Evolutionary conservation across 2,113 vertebrate genomes (phyloP).

Genomic region (Sceloporus undulatus): DNA sequence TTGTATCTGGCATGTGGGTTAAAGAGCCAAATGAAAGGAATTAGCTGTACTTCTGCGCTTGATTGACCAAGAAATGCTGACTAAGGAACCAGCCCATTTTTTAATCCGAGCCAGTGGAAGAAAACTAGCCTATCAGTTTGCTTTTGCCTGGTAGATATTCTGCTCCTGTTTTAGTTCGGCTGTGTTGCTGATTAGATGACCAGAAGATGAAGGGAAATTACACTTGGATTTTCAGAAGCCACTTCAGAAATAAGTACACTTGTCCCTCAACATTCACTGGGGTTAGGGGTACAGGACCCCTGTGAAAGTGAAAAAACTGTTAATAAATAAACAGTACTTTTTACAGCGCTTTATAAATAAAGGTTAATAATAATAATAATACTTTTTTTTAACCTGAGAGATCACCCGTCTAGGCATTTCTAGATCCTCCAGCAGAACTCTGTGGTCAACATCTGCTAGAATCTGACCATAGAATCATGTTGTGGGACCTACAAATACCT

Average conservation of each 20-base stretch:
- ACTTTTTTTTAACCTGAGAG: too few species aligned
- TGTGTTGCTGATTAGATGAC: neutral
- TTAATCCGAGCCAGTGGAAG: neutral
- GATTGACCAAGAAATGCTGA: constrained; percentile 14
- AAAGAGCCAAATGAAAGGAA: constrained; percentile 2
- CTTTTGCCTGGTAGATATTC: neutral
- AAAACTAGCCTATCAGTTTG: neutral
- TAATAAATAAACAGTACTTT: too few species aligned
- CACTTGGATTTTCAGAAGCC: neutral
- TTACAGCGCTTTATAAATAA: too few species aligned
- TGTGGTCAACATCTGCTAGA: too few species aligned
- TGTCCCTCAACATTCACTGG: too few species aligned
- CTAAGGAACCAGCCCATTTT: neutral
- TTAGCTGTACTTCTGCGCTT: neutral
- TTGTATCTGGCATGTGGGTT: neutral
- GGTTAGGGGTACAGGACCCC: too few species aligned
- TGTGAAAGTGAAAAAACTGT: too few species aligned
- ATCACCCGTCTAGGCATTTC: too few species aligned
- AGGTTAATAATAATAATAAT: too few species aligned
- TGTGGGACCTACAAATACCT: too few species aligned
- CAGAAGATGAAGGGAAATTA: neutral
- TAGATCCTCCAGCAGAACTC: too few species aligned
- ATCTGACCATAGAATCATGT: too few species aligned
- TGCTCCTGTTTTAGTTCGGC: neutral
- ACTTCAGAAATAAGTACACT: neutral